phyloP scores from a whole-genome alignment of 2,888 invertebrate species.

The Dyspetes luteomarginatus region DNA sequence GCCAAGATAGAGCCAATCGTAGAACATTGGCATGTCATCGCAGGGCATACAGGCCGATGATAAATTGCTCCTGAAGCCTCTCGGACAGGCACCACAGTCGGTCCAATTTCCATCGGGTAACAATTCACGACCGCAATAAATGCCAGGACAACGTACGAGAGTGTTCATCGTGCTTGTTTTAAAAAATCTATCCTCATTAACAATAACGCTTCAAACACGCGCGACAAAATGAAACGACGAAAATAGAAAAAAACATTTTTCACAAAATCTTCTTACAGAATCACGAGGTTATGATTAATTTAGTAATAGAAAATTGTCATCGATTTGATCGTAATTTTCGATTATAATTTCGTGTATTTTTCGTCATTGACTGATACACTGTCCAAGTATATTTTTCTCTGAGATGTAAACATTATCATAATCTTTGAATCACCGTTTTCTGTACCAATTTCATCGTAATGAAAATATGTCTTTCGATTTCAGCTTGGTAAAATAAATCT shows the following conservation, averaged over 20 bases:
- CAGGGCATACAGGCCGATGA: constrained; percentile 92
- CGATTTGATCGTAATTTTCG: no score
- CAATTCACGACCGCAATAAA: constrained; percentile 91
- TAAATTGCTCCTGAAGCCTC: constrained; percentile 91
- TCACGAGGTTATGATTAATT: no score
- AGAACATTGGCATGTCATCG: constrained; percentile 89
- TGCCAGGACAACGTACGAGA: constrained; percentile 88
- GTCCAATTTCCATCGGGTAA: constrained; percentile 89
- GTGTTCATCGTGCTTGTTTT: constrained; percentile 67
- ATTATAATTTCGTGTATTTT: no score
- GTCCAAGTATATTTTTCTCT: no score
- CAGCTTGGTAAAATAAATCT: no score
- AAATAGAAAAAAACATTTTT: not conserved
- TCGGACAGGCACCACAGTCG: constrained; percentile 93
- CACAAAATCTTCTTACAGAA: no score
- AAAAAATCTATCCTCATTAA: not conserved
- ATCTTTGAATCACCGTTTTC: no score
- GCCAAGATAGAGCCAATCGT: constrained; percentile 97
- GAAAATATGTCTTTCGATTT: no score
- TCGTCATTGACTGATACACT: no score
- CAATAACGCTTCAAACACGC: not conserved
- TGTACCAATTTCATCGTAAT: no score
- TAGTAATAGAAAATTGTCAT: no score
- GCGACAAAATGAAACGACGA: not conserved
- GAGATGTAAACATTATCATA: no score